Conservation (phyloP, 2,797 vertebrate species). For the Gadopsis bispinosus region DNA sequence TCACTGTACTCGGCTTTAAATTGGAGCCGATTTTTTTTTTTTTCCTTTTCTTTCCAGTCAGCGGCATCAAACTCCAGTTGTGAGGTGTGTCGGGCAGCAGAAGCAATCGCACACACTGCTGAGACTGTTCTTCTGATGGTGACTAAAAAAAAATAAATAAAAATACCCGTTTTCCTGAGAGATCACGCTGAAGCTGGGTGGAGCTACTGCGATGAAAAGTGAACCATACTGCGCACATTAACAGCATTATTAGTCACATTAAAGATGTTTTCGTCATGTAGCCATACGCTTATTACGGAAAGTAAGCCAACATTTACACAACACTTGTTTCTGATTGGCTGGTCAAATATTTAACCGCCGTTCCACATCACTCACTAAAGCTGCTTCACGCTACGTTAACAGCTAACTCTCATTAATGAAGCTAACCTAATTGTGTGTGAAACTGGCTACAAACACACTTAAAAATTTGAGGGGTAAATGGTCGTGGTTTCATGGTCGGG, state of each 20-base stretch:
- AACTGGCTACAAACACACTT: conserved; percentile 3
- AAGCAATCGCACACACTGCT: conserved; percentile 17
- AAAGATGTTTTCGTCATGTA: no score
- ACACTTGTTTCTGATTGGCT: neutral
- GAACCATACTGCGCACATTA: no score
- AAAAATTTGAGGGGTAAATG: neutral
- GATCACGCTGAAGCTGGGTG: neutral
- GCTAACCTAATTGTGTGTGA: neutral
- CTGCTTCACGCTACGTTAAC: neutral
- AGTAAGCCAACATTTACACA: no score
- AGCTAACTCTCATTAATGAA: conserved; percentile 3
- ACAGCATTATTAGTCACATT: neutral
- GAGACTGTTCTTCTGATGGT: conserved; percentile 37
- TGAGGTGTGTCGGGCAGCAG: conserved; percentile 29
- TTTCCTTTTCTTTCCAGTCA: neutral
- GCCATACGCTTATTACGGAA: no score
- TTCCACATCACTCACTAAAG: neutral
- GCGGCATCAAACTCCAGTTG: conserved; percentile 20
- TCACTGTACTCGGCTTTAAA: conserved; percentile 12
- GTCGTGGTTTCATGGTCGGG: neutral
- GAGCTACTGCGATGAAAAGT: neutral
- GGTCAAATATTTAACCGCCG: conserved; percentile 5
- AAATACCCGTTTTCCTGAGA: conserved; percentile 14
- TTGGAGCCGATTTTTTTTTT: conserved; percentile 7
- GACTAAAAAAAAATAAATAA: neutral